Base-by-base conservation (phyloP, 1,140 invertebrate genomes). In the Drosophila pandora region DNA sequence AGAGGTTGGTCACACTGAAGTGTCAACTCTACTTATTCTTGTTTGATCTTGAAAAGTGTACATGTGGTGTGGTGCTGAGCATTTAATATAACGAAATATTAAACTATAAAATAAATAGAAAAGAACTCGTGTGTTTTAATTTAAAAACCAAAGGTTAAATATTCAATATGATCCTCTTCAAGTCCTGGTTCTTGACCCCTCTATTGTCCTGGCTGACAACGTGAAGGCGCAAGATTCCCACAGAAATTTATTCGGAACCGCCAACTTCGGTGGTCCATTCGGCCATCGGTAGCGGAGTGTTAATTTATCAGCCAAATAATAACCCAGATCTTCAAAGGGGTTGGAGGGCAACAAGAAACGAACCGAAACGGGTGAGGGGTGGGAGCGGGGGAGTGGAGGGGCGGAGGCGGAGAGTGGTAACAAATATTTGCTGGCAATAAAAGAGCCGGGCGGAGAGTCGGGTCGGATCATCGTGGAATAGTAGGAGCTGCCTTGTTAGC, bases 261-360 rank as follows among this genome's bases (percentile, higher is more conserved):
- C 57, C 80, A 45, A 62, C 82, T 74, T 70, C 62, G 81, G 81
- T 85, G 81, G 81, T 85, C 79, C 48, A 13, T 13, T 21, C 39
- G 25, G 64, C 41, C 32, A 69, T 69, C 67, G 63, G 63, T 21
- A 45, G 82, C 50, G 78, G 83, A 74, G 79, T 87, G 82, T 78
- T 87, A 87, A 87, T 87, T 82, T 88, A 82, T 87, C 82, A 87
- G 73, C 61, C 83, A 82, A 87, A 87, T 82, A 87, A 87, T 79
- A 87, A 82, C 73, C 76, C 50, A 55, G 73, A 54, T 63, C 41
- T 58, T 34, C 39, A 41, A 45, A 56, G 30, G 34, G 45, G 50
- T 22, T 13, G 22, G 3, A 32, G 39, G 30, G 47, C 12, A 67
- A 67, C 17, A 69, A 80, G 74, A 78, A 76, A 76, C 67, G 67